phyloP scores from a whole-genome alignment of 2,888 invertebrate genomes.

The Anorthoa munda region DNA sequence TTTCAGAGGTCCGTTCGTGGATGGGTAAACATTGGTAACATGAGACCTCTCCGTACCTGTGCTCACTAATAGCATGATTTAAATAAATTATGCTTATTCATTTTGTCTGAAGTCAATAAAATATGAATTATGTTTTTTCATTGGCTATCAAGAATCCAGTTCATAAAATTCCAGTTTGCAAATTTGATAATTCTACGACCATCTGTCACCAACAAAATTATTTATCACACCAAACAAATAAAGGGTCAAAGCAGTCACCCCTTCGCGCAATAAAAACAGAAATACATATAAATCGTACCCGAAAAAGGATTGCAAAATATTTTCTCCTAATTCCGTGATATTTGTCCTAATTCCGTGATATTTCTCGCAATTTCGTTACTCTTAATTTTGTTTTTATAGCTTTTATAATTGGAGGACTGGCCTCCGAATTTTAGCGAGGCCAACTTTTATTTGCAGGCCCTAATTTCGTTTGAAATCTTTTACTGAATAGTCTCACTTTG shows the following conservation, averaged over 20 bases:
- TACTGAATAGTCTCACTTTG: constrained; percentile 24
- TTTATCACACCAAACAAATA: constrained; percentile 7
- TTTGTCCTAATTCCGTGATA: constrained; percentile 33
- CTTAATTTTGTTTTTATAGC: constrained; percentile 57
- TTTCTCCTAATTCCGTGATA: constrained; percentile 19
- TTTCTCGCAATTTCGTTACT: constrained; percentile 28
- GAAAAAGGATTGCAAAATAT: constrained; percentile 21
- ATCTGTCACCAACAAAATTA: constrained; percentile 11
- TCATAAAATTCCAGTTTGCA: constrained; percentile 16
- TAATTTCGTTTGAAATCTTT: constrained; percentile 51
- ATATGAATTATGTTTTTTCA: too few relatives aligned
- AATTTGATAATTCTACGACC: constrained; percentile 4
- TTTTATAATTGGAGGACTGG: constrained; percentile 50
- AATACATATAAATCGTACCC: constrained; percentile 32
- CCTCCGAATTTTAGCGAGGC: constrained; percentile 46
- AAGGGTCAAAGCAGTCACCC: constrained; percentile 5
- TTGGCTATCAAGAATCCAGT: not conserved
- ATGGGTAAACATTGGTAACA: too few relatives aligned
- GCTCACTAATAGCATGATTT: too few relatives aligned
- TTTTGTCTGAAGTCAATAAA: too few relatives aligned
- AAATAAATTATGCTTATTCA: too few relatives aligned
- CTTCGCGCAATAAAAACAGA: constrained; percentile 21
- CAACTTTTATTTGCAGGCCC: constrained; percentile 53
- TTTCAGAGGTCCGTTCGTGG: too few relatives aligned
- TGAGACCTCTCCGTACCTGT: too few relatives aligned